Base-by-base conservation (phyloP, 2,797 vertebrate species). In the Lagorchestes hirsutus region DNA sequence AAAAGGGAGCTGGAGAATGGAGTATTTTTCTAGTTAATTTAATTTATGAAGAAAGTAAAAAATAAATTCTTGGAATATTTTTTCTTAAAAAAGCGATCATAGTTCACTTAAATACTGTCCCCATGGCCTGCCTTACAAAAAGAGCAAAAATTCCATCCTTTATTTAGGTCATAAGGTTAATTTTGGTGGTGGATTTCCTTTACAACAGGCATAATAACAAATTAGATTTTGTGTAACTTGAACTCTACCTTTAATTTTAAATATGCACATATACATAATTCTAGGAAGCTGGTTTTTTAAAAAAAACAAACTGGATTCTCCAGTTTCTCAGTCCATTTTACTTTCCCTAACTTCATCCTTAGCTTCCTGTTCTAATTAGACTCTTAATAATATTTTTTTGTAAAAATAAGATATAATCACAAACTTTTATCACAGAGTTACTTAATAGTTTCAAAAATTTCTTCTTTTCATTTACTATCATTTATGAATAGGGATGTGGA, bases 11-110 rank as follows among this genome's bases (percentile, higher is more conserved):
- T 92, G 27, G 87, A 94, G 54, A 91, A 50, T 16, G 28, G 24
- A 54, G 50, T 98, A 90, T 98, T 98, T 98, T 96, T 96, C 87
- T 92, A 97, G 95, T 97, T 98, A 98, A 98, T 98, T 98, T 97
- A 98, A 98, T 98, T 98, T 98, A 95, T 98, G 97, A 98, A 98
- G 96, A 98, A 98, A 98, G 95, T 94, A 97, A 97, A 98, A 98
- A 98, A 97, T 96, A 97, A 98, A 98, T 98, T 98, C 97, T 98
- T 98, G 57, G 98, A 98, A 98, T 98, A 96, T 98, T 98, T 98
- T 97, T 93, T 93, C 97, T 97, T 97, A 95, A 97, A 98, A 97
- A 95, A 46, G 22, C 97, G 93, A 92, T 97, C 96, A 96, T 98
- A 97, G 95, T 98, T 98, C 98, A 98, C 93, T 93, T 98, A 97